These are phyloP conservation scores for Patella ulyssiponensis DNA, from an alignment of 2,888 invertebrate species.

Conservation along the genomic window DNA sequence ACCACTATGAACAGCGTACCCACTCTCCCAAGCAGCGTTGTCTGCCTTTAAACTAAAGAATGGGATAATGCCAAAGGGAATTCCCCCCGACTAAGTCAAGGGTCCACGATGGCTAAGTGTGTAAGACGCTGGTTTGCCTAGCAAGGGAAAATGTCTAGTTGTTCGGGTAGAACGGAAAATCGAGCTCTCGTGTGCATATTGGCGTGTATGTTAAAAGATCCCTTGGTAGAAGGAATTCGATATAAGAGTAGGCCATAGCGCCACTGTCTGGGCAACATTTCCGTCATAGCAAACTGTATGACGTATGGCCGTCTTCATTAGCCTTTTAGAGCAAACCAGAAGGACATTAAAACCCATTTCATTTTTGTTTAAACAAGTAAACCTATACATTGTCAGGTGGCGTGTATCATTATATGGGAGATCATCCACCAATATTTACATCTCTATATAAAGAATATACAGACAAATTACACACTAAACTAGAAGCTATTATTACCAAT, in stretches of 20 bases:
- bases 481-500: neutral
- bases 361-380: neutral
- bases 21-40: too few species aligned
- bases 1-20: too few species aligned
- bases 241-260: neutral
- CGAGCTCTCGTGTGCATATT: too few species aligned
- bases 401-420: neutral
- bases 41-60: too few species aligned
- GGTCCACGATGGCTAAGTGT: too few species aligned
- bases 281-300: neutral
- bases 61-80: too few species aligned
- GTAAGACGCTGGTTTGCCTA: too few species aligned
- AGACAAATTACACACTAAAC: neutral
- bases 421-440: neutral
- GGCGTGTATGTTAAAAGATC: too few species aligned
- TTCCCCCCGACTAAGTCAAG: too few species aligned
- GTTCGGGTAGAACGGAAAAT: too few species aligned
- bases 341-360: neutral
- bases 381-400: neutral
- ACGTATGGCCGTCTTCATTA: neutral
- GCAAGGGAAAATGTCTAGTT: too few species aligned
- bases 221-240: too few species aligned
- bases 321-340: neutral
- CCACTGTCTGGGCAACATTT: neutral
- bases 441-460: neutral